Evolutionary conservation across 2,797 vertebrate species (phyloP), one percentile per base, ranked within the genome.

Genomic region (Epinephelus awoara): DNA sequence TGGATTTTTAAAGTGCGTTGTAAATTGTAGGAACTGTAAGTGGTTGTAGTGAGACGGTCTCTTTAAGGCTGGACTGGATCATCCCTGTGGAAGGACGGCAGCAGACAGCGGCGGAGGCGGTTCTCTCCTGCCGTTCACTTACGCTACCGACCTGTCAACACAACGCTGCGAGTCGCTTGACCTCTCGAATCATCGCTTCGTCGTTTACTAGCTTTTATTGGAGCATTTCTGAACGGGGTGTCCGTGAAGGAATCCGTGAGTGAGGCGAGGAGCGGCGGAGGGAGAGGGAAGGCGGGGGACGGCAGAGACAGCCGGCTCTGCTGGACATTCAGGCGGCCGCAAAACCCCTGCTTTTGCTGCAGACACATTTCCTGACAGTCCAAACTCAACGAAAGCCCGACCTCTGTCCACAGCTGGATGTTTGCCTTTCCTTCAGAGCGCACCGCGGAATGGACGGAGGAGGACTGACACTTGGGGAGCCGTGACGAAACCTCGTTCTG

Each of bases 51-150:
- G 79, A 44, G 44, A 12, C 79, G 74, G 87, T 63, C 72, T 81
- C 89, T 91, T 91, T 91, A 91, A 91, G 83, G 58, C 79, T 10
- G 77, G 61, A 76, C 67, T 14, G 79, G 85, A 21, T 72, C 52
- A 14, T 70, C 70, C 6, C 67, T 17, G 61, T 4, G 62, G 73
- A 63, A 7, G 72, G 40, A 58, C 47, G 55, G 19, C 38, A 67
- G 78, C 72, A 15, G 65, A 56, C 79, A 34, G 80, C 34, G 59
- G 61, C 65, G 5, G 12, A 80, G 68, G 71, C 71, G 68, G 76
- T 1, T 72, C 59, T 42, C 72, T 73, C 18, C 46, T 27, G 14
- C 58, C 25, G 54, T 23, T 56, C 46, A 27, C 38, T 46, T 2
- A 46, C 70, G 58, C 3, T 2, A 14, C 62, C 6, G 51, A 77